Conservation (phyloP, 92 coral and sea anemone genomes). For the Parazoanthus atlanticus region DNA sequence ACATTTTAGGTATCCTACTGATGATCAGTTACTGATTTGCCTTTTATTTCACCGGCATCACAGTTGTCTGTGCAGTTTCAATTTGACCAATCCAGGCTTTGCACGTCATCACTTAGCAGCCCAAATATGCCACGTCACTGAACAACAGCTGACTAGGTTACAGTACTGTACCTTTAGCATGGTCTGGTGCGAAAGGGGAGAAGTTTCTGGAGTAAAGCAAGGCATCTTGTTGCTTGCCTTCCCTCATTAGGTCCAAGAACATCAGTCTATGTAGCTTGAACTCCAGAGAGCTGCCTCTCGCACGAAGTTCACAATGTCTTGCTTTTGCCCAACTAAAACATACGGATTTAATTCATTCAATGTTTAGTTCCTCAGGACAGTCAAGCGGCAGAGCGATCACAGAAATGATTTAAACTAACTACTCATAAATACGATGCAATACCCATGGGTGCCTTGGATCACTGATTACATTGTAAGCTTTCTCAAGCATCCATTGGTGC, state of each 20-base stretch:
- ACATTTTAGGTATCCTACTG: too few species aligned
- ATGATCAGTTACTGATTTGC: too few species aligned
- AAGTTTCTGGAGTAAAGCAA: conserved; percentile 83
- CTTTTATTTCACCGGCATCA: too few species aligned
- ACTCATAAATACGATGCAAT: too few species aligned
- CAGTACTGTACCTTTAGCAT: conserved; percentile 76
- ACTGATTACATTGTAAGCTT: too few species aligned
- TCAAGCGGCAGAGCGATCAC: too few species aligned
- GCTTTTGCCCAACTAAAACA: conserved; percentile 86
- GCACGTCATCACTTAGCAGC: neutral
- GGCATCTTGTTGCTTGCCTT: conserved; percentile 85
- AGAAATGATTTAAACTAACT: too few species aligned
- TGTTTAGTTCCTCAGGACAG: neutral
- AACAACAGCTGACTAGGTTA: neutral
- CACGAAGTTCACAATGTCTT: conserved; percentile 77
- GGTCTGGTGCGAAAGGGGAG: conserved; percentile 82
- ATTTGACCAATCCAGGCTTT: neutral
- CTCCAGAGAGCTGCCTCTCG: conserved; percentile 89
- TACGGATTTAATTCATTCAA: neutral
- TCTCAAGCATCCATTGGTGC: neutral
- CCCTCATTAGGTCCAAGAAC: conserved; percentile 81
- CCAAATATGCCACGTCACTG: neutral
- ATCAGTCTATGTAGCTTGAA: conserved; percentile 91
- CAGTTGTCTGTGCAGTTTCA: too few species aligned
- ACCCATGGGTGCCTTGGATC: too few species aligned